Evolutionary conservation across 2,797 vertebrate species (phyloP).

Genomic region (Nasua narica): DNA sequence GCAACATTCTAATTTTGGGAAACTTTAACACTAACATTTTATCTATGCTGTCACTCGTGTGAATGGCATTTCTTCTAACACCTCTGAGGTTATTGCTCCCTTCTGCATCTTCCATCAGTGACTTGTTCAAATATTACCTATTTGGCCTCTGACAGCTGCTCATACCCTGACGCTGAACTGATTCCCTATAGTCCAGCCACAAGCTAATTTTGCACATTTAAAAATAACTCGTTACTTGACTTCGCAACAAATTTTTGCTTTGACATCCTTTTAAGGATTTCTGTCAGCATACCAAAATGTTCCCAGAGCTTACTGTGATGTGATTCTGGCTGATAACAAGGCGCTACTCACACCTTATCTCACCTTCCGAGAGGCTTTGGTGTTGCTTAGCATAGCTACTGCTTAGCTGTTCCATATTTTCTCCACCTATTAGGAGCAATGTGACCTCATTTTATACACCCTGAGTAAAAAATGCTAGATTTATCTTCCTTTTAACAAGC

Average conservation of each 20-base stretch:
- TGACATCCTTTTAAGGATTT: not conserved
- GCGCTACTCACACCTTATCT: not conserved
- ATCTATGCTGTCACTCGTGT: not conserved
- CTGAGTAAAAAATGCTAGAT: not conserved
- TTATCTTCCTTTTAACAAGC: not conserved
- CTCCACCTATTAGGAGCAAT: not conserved
- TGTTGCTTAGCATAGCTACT: not conserved
- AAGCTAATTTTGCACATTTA: conserved; percentile 35
- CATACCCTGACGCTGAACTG: not conserved
- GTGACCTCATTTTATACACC: not conserved
- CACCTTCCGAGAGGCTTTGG: not conserved
- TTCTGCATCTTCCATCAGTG: not conserved
- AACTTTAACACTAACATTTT: not conserved
- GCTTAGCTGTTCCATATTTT: not conserved
- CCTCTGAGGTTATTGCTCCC: not conserved
- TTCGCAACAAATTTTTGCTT: not conserved
- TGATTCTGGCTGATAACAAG: not conserved
- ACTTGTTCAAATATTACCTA: not conserved
- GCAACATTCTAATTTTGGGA: not conserved
- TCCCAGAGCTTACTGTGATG: not conserved
- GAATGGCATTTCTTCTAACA: conserved; percentile 7
- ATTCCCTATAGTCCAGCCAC: not conserved
- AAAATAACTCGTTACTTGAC: conserved; percentile 27
- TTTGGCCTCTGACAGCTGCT: conserved; percentile 1
- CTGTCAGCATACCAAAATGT: not conserved